Evolutionary conservation across 2,113 vertebrate species (phyloP).

Genomic region (Puffinus mauretanicus): DNA sequence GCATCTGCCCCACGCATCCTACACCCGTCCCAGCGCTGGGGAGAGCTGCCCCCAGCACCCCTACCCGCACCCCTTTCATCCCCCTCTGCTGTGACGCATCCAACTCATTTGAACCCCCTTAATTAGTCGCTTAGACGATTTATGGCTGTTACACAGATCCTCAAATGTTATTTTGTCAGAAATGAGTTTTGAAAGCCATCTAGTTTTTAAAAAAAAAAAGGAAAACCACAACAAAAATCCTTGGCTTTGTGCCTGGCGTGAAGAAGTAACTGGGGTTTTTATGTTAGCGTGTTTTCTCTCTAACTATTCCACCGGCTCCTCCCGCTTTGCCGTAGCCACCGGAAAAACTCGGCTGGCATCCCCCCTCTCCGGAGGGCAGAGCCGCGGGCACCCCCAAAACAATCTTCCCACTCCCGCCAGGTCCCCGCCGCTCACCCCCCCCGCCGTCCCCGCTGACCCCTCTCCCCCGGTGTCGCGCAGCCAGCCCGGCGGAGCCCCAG

Average conservation of each 20-base stretch:
- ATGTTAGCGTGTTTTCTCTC: background rate
- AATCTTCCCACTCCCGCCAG: background rate
- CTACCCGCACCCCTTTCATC: background rate
- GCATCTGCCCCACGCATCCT: background rate
- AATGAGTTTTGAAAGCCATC: background rate
- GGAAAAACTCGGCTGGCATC: background rate
- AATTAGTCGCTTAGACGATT: background rate
- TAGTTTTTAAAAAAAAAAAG: background rate
- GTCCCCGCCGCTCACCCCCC: background rate
- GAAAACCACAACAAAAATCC: background rate
- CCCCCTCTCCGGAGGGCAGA: background rate
- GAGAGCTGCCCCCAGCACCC: background rate
- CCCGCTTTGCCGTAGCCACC: fast-evolving
- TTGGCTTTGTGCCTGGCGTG: background rate
- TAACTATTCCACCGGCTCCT: background rate
- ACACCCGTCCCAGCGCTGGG: too few species aligned
- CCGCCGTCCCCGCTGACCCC: fast-evolving
- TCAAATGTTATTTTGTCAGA: background rate
- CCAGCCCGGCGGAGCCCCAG: conserved; percentile 81
- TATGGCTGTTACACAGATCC: background rate
- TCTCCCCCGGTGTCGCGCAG: conserved; percentile 70
- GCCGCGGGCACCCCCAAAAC: background rate
- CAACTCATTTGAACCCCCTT: background rate
- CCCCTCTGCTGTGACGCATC: background rate
- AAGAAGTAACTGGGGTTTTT: background rate